Base-by-base conservation (phyloP, 2,888 invertebrate species). In the Oscheius sp. region DNA sequence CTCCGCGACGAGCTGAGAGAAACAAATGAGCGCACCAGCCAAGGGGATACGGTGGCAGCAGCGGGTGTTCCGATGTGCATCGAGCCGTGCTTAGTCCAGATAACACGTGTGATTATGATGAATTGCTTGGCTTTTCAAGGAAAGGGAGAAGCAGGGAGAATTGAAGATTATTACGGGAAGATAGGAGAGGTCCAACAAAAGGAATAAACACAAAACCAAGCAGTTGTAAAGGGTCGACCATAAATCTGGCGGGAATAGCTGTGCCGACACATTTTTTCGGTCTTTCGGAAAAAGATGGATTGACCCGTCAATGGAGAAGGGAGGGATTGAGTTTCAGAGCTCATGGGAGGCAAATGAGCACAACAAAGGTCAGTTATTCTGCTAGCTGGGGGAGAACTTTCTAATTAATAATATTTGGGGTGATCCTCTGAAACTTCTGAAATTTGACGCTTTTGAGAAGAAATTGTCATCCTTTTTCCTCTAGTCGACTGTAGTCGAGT, bases 31-130 rank as follows among this genome's bases (percentile, higher is more conserved):
- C 13, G 61, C 45, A 13, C 9, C 43, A 21, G 21, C 6, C 23
- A 21, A 16, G 49, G 2, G 63, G 25, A 21, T 63, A 63, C 63
- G 63, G 63, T 63, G 52, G 66, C 6, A 6, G 21, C 45, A 12
- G 12, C 63, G 66, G 49, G 63, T 66, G 49, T 66, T 66, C 66
- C 52, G 52, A 66, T 52, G 66, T 66, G 66, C 66, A 66, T 27
- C 35, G 52, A 35, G 52, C 52, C 66, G 66, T 66, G 66, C 45
- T n/a, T 6, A 43, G 43, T 18, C 25, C 29, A 52, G 66, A 66
- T 49, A 66, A 66, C 66, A 66, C 35, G 66, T 66, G 66, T 52
- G 66, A 66, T 66, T 66, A 66, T 66, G 66, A 66, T 49, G 66
- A 49, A 66, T 66, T 18, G 35, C 29, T 3, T 2, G 23, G 21